These are phyloP conservation scores for Chascanopsetta lugubris DNA, from an alignment of 2,113 vertebrate genomes.

Conservation along the genomic window DNA sequence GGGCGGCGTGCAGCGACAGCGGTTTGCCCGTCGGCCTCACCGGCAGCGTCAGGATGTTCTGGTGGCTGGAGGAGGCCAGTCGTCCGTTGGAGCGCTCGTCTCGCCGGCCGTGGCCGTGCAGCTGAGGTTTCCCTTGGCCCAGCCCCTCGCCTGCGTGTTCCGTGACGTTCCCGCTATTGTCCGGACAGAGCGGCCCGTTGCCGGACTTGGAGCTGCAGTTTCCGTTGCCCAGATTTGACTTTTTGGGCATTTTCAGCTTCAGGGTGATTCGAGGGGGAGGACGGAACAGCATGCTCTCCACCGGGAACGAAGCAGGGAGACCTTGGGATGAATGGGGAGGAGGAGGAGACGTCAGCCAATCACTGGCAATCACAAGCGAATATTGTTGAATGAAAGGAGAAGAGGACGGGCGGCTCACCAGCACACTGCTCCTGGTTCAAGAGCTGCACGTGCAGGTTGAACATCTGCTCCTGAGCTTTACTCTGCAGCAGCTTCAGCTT, in stretches of 20 bases:
- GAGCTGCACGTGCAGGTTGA: constrained; percentile 91
- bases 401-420: constrained; percentile 62
- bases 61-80: constrained; percentile 71
- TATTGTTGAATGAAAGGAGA: not conserved
- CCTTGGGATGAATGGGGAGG: constrained; percentile 70
- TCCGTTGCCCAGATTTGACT: constrained; percentile 80
- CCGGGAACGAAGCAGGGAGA: constrained; percentile 84
- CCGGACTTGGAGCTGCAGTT: constrained; percentile 83
- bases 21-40: constrained; percentile 86
- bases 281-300: constrained; percentile 88
- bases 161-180: constrained; percentile 78
- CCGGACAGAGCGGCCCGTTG: constrained; percentile 85
- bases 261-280: constrained; percentile 95
- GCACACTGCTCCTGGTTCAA: constrained; percentile 87
- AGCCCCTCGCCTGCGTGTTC: constrained; percentile 63
- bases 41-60: constrained; percentile 56
- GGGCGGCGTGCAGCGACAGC: constrained; percentile 83
- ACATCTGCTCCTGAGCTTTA: constrained; percentile 96
- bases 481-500: constrained; percentile 95
- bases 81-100: constrained; percentile 86
- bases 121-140: constrained; percentile 84
- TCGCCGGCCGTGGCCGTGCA: constrained; percentile 75
- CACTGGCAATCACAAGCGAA: not conserved
- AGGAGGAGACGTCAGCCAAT: not conserved
- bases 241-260: constrained; percentile 95